These are phyloP conservation scores for Synergus itoensis DNA, from an alignment of 2,888 invertebrate genomes.

Conservation along the genomic window DNA sequence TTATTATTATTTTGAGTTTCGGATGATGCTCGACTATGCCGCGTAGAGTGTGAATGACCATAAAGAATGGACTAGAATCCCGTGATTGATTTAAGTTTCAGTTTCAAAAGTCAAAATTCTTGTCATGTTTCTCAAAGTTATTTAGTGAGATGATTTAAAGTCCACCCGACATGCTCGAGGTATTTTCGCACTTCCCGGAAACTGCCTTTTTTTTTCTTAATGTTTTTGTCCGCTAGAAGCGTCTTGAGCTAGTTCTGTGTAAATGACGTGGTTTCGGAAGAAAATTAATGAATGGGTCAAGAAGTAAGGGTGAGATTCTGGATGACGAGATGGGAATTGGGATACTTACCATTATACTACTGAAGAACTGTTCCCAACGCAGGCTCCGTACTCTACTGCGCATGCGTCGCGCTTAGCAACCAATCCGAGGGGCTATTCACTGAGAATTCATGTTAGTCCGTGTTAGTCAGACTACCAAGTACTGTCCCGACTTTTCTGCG, in stretches of 20 bases:
- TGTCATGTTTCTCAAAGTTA: not conserved
- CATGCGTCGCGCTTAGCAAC: no score
- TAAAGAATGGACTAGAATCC: not conserved
- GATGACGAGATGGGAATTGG: not conserved
- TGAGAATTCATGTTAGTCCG: no score
- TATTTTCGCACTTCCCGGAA: not conserved
- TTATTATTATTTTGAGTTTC: constrained; percentile 11
- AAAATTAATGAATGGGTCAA: not conserved
- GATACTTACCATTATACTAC: not conserved
- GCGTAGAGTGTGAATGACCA: constrained; percentile 1
- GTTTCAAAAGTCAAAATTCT: not conserved
- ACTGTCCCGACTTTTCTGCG: no score
- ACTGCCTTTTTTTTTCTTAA: not conserved
- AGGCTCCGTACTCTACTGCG: no score
- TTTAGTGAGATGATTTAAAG: not conserved
- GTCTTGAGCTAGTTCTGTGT: not conserved
- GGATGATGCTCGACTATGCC: not conserved
- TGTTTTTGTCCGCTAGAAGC: not conserved
- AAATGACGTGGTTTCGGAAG: not conserved
- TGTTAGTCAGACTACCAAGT: no score
- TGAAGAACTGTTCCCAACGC: not conserved
- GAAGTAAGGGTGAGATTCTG: no score
- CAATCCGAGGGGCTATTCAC: no score
- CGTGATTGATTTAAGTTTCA: not conserved
- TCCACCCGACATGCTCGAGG: not conserved